Percentiles rank a stretch among this genome's conserved stretches.
Conservation (phyloP, 2,113 vertebrate species). For the Rhinoderma darwinii region DNA sequence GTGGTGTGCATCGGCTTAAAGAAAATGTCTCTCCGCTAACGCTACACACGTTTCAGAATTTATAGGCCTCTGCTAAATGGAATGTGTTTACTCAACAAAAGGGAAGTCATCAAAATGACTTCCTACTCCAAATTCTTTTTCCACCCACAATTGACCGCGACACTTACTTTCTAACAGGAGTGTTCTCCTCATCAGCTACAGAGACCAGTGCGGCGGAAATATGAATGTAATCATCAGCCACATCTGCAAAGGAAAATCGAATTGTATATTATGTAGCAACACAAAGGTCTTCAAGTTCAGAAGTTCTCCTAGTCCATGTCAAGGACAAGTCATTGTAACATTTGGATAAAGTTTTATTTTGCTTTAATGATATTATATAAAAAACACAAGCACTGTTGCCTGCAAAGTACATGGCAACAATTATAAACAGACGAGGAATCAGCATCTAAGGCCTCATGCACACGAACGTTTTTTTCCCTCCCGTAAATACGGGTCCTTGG, state of each 20-base stretch:
- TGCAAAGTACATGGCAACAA: background rate
- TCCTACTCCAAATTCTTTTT: conserved; percentile 55
- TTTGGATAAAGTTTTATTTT: background rate
- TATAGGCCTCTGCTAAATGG: conserved; percentile 31
- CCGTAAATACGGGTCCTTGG: too few species aligned
- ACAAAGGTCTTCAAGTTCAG: background rate
- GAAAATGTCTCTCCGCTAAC: background rate
- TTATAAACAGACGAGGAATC: too few species aligned
- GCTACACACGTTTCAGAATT: background rate
- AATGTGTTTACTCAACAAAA: conserved; percentile 47
- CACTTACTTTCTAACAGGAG: conserved; percentile 87
- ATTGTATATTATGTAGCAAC: background rate
- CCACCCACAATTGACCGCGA: conserved; percentile 8
- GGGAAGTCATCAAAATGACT: conserved; percentile 48
- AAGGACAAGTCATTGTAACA: background rate
- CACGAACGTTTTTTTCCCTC: too few species aligned
- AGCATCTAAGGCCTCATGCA: background rate
- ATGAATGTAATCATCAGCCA: conserved; percentile 94
- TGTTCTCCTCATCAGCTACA: conserved; percentile 83
- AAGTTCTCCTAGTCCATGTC: background rate
- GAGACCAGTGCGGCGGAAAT: conserved; percentile 85
- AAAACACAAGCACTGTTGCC: background rate
- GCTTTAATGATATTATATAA: background rate
- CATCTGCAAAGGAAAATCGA: conserved; percentile 74
- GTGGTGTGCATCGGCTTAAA: background rate